Percentiles rank a stretch among this genome's conserved stretches.
Evolutionary conservation across 1,140 invertebrate species (phyloP).

Genomic region (Reticulitermes speratus): DNA sequence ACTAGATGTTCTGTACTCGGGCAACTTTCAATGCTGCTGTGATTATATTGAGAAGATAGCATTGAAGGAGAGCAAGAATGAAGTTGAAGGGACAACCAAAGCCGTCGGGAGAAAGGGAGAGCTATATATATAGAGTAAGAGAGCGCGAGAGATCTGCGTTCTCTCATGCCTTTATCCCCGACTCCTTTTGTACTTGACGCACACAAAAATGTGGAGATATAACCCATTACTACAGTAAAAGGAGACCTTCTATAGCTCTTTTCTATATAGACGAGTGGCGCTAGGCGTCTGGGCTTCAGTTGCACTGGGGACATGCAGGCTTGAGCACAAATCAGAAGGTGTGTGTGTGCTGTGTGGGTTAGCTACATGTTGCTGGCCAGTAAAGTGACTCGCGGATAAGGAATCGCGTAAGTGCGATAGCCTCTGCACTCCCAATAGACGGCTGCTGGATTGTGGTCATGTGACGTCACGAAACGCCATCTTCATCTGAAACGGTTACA

Average conservation of each 20-base stretch:
- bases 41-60: constrained; percentile 37
- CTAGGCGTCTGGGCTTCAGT: constrained; percentile 32
- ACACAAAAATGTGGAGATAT: constrained; percentile 37
- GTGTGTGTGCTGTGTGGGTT: background rate
- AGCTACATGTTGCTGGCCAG: background rate
- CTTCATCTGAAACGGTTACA: background rate
- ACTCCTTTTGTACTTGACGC: constrained; percentile 35
- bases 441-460: background rate
- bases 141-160: constrained; percentile 21
- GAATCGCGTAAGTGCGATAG: background rate
- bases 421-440: background rate
- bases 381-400: background rate
- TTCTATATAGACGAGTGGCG: constrained; percentile 32
- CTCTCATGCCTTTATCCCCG: constrained; percentile 34
- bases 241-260: constrained; percentile 33
- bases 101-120: constrained; percentile 22
- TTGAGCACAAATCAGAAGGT: constrained; percentile 17
- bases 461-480: constrained; percentile 20
- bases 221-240: constrained; percentile 35
- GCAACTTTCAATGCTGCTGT: constrained; percentile 35
- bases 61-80: constrained; percentile 35
- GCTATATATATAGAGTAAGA: constrained; percentile 19
- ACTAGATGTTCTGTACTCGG: constrained; percentile 22
- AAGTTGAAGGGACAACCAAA: constrained; percentile 34
- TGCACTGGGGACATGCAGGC: constrained; percentile 20